Evolutionary conservation across 2,113 vertebrate species (phyloP).

Genomic region (Lamprologus lemairii): DNA sequence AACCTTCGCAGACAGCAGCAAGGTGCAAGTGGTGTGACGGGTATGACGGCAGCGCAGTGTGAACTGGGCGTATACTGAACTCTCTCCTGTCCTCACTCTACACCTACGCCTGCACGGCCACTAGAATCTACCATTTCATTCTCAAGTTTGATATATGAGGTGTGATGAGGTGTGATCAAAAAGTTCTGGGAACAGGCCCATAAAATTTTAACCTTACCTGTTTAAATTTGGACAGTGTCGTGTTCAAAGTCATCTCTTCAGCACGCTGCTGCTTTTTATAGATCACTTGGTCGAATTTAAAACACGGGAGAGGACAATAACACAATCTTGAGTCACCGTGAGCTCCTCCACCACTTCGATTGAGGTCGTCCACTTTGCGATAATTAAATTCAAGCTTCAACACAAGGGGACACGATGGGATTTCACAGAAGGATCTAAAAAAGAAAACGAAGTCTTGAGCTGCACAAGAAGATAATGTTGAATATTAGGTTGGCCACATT

Average conservation of each 20-base stretch:
- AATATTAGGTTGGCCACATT: neutral
- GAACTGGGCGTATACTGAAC: too few species aligned
- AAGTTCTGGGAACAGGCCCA: neutral
- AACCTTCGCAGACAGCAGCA: too few species aligned
- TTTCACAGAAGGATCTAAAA: neutral
- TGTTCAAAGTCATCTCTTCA: accelerated
- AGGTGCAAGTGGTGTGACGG: too few species aligned
- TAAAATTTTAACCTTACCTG: neutral
- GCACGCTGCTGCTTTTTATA: neutral
- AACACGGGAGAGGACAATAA: neutral
- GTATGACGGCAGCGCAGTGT: too few species aligned
- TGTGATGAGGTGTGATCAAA: neutral
- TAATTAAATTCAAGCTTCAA: neutral
- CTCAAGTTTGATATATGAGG: neutral
- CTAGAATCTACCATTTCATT: too few species aligned
- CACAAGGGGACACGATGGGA: neutral
- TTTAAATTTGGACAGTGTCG: neutral
- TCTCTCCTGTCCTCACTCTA: too few species aligned
- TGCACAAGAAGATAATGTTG: neutral
- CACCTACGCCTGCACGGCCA: too few species aligned
- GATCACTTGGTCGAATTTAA: neutral
- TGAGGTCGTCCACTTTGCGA: neutral
- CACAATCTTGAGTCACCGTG: neutral
- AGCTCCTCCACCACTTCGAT: neutral
- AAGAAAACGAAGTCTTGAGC: neutral